Conservation (phyloP, 1,140 invertebrate genomes). For the Rhagoletis zephyria region DNA sequence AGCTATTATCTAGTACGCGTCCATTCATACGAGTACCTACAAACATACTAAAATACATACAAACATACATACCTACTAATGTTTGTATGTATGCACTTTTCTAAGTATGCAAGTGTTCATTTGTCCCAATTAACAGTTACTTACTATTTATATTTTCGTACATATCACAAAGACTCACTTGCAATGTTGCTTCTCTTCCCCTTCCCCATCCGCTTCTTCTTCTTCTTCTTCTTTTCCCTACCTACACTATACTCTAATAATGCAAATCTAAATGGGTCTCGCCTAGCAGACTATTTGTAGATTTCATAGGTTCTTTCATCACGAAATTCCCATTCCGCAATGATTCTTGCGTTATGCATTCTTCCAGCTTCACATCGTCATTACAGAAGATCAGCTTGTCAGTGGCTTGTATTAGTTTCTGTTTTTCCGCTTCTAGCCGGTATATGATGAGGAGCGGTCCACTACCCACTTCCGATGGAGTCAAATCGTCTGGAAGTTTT, state of each 20-base stretch:
- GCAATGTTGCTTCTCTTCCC: neutral
- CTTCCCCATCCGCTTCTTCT: neutral
- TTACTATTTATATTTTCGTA: neutral
- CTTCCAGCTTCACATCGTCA: conserved; percentile 63
- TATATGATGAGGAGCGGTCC: conserved; percentile 65
- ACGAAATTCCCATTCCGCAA: conserved; percentile 69
- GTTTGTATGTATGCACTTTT: neutral
- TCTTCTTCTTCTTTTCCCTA: too few relatives aligned
- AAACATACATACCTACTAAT: neutral
- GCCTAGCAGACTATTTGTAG: neutral
- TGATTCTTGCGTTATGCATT: conserved; percentile 69
- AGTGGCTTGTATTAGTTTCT: conserved; percentile 66
- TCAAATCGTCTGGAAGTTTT: conserved; percentile 67
- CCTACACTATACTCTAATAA: neutral
- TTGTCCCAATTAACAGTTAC: conserved; percentile 29
- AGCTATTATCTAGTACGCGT: neutral
- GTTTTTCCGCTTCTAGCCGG: conserved; percentile 61
- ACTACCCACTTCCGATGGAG: conserved; percentile 58
- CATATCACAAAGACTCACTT: conserved; percentile 12
- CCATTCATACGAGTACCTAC: neutral
- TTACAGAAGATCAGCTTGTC: conserved; percentile 70
- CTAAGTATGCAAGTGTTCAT: neutral
- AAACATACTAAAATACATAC: neutral
- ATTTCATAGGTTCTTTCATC: conserved; percentile 69
- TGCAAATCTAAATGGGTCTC: conserved; percentile 33